Evolutionary conservation across 2,113 vertebrate species (phyloP), one percentile per base, ranked within the genome.

Genomic region (Phainopepla nitens): DNA sequence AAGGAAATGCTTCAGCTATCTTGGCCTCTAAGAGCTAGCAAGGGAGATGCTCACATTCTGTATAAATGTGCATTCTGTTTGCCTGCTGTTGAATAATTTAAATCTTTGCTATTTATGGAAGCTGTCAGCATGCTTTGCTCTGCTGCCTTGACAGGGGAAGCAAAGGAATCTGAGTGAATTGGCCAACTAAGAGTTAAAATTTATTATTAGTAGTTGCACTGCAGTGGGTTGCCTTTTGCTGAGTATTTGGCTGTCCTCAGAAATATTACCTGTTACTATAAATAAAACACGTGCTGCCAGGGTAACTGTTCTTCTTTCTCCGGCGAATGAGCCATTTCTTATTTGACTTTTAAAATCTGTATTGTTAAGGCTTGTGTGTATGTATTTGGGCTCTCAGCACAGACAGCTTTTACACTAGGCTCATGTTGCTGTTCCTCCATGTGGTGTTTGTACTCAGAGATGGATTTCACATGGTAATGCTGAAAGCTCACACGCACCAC

Each of bases 11-110:
- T 92, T 92, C 86, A 82, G 65, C 87, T 93, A 72, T 54, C 75
- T 73, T 36, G 42, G 47, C 56, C 72, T 96, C 56, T 64, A 58
- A 89, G 73, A 89, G 61, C 60, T 44, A 90, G 91, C 39, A 5
- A 82, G 94, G 65, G 89, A 94, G 93, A 84, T 61, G 56, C 41
- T 91, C 82, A 87, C 31, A 36, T 87, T 91, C 89, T n/a, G 27
- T 75, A 73, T 75, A 79, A 87, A 84, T 64, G 87, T 94, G 65
- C 61, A 56, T 94, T 50, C 51, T 3, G 0, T 78, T 95, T 91
- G 83, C 69, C 72, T 92, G n/a, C 69, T 87, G 69, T 71, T 97
- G 61, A 95, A 94, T 95, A 96, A 95, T 95, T 97, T 77, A 95
- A 83, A 73, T 36, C 51, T 51, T 36, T 85, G 89, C 80, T 97